A percentile compares a stretch with the other conserved stretches of the same genome.
Evolutionary conservation across 1,140 invertebrate species (phyloP).

Genomic region (Drosophila subobscura): DNA sequence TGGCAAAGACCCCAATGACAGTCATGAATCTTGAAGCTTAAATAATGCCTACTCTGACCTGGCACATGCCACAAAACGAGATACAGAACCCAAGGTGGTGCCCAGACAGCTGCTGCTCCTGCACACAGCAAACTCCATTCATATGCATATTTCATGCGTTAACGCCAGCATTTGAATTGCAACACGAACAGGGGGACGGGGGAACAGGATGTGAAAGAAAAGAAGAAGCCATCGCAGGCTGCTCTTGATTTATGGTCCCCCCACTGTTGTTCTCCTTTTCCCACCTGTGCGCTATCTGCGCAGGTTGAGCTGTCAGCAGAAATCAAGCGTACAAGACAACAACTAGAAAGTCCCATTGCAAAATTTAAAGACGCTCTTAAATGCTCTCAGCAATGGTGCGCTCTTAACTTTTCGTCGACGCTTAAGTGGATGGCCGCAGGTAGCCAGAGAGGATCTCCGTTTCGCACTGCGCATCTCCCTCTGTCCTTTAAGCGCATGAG

Average conservation of each 20-base stretch:
- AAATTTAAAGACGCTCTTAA: no score
- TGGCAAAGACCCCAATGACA: slow-evolving; percentile 14
- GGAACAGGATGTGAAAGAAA: neutral
- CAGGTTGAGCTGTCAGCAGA: slow-evolving; percentile 73
- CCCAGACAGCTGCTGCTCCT: slow-evolving; percentile 46
- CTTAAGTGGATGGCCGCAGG: no score
- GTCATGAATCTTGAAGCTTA: slow-evolving; percentile 39
- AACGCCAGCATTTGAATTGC: slow-evolving; percentile 82
- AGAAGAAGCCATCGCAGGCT: slow-evolving; percentile 47
- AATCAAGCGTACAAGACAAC: slow-evolving; percentile 65
- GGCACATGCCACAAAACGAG: slow-evolving; percentile 32
- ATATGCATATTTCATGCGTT: slow-evolving; percentile 83
- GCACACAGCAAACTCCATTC: slow-evolving; percentile 50
- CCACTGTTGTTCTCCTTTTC: slow-evolving; percentile 16
- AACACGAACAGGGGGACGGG: slow-evolving; percentile 16
- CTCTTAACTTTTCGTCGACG: no score
- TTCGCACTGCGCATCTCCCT: no score
- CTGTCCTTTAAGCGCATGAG: no score
- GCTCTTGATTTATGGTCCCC: slow-evolving; percentile 74
- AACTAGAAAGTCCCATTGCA: no score
- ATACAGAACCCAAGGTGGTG: slow-evolving; percentile 3
- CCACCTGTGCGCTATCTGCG: slow-evolving; percentile 55
- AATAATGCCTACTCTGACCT: slow-evolving; percentile 57
- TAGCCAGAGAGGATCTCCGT: no score
- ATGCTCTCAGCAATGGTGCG: no score